These are phyloP conservation scores for Trachelus troglodyta DNA, from an alignment of 2,888 invertebrate genomes.

Conservation along the genomic window DNA sequence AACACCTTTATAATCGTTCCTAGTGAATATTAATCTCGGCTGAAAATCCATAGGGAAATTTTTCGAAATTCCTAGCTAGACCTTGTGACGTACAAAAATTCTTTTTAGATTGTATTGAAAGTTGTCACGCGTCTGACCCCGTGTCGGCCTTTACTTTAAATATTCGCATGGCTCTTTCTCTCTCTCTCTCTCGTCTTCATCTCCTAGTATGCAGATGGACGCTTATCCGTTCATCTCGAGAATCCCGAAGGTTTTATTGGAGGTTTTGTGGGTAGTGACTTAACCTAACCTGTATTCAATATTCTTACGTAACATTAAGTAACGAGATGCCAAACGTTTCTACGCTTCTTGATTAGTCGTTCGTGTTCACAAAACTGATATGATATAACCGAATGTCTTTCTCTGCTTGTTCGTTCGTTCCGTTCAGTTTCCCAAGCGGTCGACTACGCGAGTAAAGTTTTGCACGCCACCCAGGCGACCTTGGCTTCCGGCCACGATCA, in stretches of 20 bases:
- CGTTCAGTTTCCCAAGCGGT: not conserved
- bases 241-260: not conserved
- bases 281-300: not conserved
- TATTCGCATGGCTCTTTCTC: not conserved
- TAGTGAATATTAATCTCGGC: not conserved
- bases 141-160: not conserved
- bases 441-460: not conserved
- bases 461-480: constrained; percentile 1
- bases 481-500: constrained; percentile 4
- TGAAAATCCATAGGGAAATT: not conserved
- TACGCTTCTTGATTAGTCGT: not conserved
- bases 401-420: not conserved
- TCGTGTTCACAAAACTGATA: not conserved
- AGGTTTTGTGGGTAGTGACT: not conserved
- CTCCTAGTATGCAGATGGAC: not conserved
- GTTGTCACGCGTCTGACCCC: not conserved
- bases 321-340: not conserved
- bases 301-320: not conserved
- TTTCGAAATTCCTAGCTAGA: not conserved
- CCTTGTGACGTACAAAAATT: not conserved
- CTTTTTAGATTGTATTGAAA: not conserved
- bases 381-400: not conserved
- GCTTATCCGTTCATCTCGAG: not conserved
- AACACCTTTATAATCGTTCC: not conserved
- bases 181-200: no score